These are phyloP conservation scores for Labeo calbasu DNA, from an alignment of 2,797 vertebrate genomes.

Conservation along the genomic window DNA sequence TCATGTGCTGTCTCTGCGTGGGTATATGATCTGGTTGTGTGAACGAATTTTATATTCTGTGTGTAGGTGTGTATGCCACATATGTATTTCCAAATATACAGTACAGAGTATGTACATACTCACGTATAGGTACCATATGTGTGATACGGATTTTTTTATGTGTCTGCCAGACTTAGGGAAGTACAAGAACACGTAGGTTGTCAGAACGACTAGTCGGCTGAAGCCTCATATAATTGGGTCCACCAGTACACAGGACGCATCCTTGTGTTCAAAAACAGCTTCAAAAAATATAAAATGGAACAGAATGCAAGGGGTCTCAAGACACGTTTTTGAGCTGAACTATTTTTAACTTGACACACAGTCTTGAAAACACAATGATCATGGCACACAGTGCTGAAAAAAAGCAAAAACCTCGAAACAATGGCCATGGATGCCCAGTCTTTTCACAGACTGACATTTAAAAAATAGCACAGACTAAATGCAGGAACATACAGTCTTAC, in stretches of 20 bases:
- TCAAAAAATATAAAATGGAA: constrained; percentile 17
- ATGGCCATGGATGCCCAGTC: neutral
- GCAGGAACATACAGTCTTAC: neutral
- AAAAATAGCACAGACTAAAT: neutral
- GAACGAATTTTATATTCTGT: constrained; percentile 22
- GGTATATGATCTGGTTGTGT: constrained; percentile 37
- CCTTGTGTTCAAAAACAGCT: constrained; percentile 12
- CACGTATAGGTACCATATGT: constrained; percentile 6
- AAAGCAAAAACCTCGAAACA: neutral
- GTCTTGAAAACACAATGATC: constrained; percentile 18
- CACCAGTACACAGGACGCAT: neutral
- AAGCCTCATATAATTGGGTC: neutral
- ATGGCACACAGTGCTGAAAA: constrained; percentile 3
- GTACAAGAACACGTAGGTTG: constrained; percentile 5
- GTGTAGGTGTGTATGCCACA: constrained; percentile 44
- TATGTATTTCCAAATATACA: constrained; percentile 17
- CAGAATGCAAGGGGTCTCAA: neutral
- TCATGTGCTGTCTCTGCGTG: constrained; percentile 33
- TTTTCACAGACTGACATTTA: neutral
- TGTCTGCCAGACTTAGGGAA: neutral
- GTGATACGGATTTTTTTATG: constrained; percentile 15
- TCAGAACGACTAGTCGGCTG: neutral
- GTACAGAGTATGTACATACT: neutral
- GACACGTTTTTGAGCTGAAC: constrained; percentile 10
- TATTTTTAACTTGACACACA: constrained; percentile 21